phyloP scores from a whole-genome alignment of 2,888 invertebrate genomes.

The Orchesellides sinensis region DNA sequence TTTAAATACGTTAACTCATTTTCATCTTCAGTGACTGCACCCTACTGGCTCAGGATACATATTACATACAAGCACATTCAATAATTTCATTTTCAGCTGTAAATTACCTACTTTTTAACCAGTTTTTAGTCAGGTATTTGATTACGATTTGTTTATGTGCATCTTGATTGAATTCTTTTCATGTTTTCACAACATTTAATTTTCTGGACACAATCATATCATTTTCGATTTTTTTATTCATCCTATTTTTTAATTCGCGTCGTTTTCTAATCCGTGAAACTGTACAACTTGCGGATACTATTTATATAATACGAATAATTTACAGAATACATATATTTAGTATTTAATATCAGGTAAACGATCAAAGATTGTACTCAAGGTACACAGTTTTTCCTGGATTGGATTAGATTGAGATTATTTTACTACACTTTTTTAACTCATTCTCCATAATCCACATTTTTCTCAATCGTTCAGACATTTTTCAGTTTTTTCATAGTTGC shows the following conservation, averaged over 20 bases:
- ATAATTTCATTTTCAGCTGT: neutral
- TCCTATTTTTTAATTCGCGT: neutral
- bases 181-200: neutral
- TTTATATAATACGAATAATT: neutral
- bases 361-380: constrained; percentile 46
- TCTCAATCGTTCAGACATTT: too few species aligned
- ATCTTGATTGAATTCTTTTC: constrained; percentile 7
- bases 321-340: neutral
- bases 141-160: constrained; percentile 48
- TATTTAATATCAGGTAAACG: constrained; percentile 40
- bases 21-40: neutral
- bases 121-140: constrained; percentile 51
- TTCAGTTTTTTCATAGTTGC: too few species aligned
- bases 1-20: neutral
- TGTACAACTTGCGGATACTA: neutral
- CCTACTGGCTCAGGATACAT: too few species aligned
- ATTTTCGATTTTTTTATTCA: constrained; percentile 4
- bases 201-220: neutral
- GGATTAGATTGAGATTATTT: too few species aligned
- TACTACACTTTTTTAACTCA: too few species aligned
- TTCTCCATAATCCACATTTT: too few species aligned
- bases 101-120: too few species aligned
- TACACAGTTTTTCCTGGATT: too few species aligned
- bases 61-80: neutral
- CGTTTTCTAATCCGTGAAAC: neutral